Percentiles rank a stretch among this genome's conserved stretches.
phyloP scores from a whole-genome alignment of 2,888 invertebrate genomes.

The Pemphredon lugubris region DNA sequence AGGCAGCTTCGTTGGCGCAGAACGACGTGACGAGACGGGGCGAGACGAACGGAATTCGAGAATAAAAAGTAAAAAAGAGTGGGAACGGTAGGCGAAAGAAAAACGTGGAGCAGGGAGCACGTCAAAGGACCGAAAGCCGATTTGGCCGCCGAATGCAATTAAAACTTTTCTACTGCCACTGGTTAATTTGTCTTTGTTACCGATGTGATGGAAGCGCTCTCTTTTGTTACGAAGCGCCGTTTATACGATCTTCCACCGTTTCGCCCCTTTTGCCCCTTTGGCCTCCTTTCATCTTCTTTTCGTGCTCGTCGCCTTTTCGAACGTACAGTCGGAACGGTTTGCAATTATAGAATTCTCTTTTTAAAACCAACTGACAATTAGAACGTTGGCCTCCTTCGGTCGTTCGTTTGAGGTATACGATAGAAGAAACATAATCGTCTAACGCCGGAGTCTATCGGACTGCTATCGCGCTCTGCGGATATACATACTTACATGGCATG shows the following conservation, averaged over 20 bases:
- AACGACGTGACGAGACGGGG: background rate
- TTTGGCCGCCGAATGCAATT: slow-evolving; percentile 69
- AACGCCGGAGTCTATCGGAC: no score
- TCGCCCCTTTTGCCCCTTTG: slow-evolving; percentile 27
- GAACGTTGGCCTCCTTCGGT: no score
- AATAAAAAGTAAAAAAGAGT: slow-evolving; percentile 1
- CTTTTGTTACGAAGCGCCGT: slow-evolving; percentile 41
- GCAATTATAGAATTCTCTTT: background rate
- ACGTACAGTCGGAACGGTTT: background rate
- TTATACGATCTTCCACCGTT: slow-evolving; percentile 49
- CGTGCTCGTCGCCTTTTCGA: slow-evolving; percentile 8
- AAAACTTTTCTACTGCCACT: slow-evolving; percentile 76
- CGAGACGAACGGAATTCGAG: background rate
- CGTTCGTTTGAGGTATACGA: no score
- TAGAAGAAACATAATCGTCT: no score
- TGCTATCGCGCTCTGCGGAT: no score
- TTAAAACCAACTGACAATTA: background rate
- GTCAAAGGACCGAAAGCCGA: slow-evolving; percentile 61
- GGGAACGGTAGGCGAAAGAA: background rate
- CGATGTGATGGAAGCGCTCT: slow-evolving; percentile 11
- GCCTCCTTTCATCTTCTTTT: background rate
- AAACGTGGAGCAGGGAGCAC: slow-evolving; percentile 10
- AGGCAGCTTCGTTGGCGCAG: background rate
- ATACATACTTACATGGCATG: no score
- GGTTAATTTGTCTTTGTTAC: slow-evolving; percentile 76